Base-by-base conservation (phyloP, 2,888 invertebrate genomes). In the Scrobipalpa atriplicella region DNA sequence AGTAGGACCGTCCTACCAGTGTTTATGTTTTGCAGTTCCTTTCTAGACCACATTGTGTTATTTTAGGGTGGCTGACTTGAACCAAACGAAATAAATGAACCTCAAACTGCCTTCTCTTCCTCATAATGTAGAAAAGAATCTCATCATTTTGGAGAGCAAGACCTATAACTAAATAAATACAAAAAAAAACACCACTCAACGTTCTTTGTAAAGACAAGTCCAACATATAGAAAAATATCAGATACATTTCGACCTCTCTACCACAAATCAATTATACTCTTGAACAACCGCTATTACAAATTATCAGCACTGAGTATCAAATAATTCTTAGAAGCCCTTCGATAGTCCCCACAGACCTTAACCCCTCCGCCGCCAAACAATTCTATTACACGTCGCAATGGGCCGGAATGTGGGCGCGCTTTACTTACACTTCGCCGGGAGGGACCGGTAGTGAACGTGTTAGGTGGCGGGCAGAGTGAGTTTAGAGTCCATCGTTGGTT, bases 381-480 rank as follows among this genome's bases (percentile, higher is more conserved):
- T 82, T 80, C 84, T 83, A 86, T 86, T 83, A 84, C 72, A 64
- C 63, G 72, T 68, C 68, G 78, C 81, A 86, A 85, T 82, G 83
- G 80, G 60, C 69, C 78, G 84, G 77, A 81, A 86, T 83, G 80
- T 83, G 82, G 70, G 75, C 72, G 67, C 67, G 69, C n/a, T n/a
- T 76, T 75, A 73, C 72, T 77, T 72, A 70, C 29, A 64, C 63
- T 60, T 16, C 39, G 41, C 10, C 39, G 67, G 64, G 47, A 41
- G 41, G 58, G 58, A n/a, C 16, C 9, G 29, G 56, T 13, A 29
- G 54, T 11, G 13, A 21, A 21, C 13, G 54, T 21, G 21, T 21
- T 47, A 16, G 7, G 16, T 47, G 3, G 47, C 5, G 2, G 43
- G 2, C n/a, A n/a, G 47, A 16, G 7, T n/a, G 47, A 6, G 6